These are phyloP conservation scores for Autographa gamma DNA, from an alignment of 2,888 invertebrate genomes.

Conservation along the genomic window DNA sequence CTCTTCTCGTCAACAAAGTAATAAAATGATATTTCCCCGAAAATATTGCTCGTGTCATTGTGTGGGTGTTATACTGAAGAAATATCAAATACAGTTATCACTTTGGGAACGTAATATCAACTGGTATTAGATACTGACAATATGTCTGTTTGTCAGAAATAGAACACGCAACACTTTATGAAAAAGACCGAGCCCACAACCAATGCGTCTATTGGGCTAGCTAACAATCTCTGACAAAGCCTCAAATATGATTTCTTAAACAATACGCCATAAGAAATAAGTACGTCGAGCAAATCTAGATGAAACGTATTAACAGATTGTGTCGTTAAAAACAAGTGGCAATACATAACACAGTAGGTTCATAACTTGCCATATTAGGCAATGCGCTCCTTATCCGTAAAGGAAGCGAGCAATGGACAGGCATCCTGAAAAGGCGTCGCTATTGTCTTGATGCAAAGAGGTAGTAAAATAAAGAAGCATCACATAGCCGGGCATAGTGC, in stretches of 20 bases:
- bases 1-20: not conserved
- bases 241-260: not conserved
- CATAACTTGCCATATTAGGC: slow-evolving; percentile 61
- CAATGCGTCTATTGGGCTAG: not conserved
- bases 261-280: slow-evolving; percentile 13
- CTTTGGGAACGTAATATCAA: not conserved
- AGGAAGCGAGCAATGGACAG: slow-evolving; percentile 70
- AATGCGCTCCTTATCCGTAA: slow-evolving; percentile 62
- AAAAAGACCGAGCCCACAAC: not conserved
- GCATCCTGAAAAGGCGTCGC: slow-evolving; percentile 63
- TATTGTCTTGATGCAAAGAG: slow-evolving; percentile 71
- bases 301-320: slow-evolving; percentile 33
- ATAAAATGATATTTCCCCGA: not conserved
- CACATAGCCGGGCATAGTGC: slow-evolving; percentile 18
- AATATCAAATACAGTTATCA: not conserved
- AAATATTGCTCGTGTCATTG: not conserved
- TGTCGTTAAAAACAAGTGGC: slow-evolving; percentile 64
- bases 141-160: not conserved
- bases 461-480: slow-evolving; percentile 55
- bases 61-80: not conserved
- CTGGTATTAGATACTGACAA: not conserved
- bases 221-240: no score
- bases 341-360: slow-evolving; percentile 63
- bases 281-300: slow-evolving; percentile 29
- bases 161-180: not conserved